A percentile compares a stretch with the other conserved stretches of the same genome.
These are phyloP conservation scores for Dreissena polymorpha DNA, from an alignment of 1,140 invertebrate species.

Conservation along the genomic window DNA sequence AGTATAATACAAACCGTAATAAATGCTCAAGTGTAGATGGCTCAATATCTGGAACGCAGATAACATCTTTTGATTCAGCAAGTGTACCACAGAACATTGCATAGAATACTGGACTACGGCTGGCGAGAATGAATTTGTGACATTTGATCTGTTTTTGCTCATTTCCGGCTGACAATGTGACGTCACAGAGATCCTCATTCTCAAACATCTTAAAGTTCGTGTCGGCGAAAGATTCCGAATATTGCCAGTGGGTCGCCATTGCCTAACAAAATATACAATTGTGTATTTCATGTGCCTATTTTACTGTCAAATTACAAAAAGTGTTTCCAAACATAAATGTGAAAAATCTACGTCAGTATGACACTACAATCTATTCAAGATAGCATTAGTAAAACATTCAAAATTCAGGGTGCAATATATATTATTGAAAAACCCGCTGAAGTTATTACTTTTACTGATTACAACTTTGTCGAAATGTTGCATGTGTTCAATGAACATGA, in stretches of 20 bases:
- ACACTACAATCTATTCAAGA: too few species aligned
- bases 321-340: too few species aligned
- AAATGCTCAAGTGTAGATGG: slow-evolving; percentile 36
- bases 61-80: slow-evolving; percentile 76
- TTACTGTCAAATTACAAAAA: too few species aligned
- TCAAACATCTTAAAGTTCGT: slow-evolving; percentile 58
- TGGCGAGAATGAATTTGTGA: slow-evolving; percentile 89
- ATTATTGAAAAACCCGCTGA: too few species aligned
- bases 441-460: too few species aligned
- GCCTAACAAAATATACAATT: too few species aligned
- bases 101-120: slow-evolving; percentile 90
- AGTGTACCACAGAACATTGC: slow-evolving; percentile 90
- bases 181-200: slow-evolving; percentile 61
- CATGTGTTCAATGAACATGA: too few species aligned
- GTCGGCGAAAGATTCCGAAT: slow-evolving; percentile 37
- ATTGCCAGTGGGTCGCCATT: slow-evolving; percentile 40
- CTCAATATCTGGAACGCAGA: slow-evolving; percentile 52
- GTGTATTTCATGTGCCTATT: too few species aligned
- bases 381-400: too few species aligned
- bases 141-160: slow-evolving; percentile 85
- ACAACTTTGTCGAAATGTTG: too few species aligned
- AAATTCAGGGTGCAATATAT: too few species aligned
- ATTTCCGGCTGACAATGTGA: slow-evolving; percentile 60
- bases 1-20: slow-evolving; percentile 25
- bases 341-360: too few species aligned